Base-by-base conservation (phyloP, 2,888 invertebrate species). In the Drosophila peninsularis region DNA sequence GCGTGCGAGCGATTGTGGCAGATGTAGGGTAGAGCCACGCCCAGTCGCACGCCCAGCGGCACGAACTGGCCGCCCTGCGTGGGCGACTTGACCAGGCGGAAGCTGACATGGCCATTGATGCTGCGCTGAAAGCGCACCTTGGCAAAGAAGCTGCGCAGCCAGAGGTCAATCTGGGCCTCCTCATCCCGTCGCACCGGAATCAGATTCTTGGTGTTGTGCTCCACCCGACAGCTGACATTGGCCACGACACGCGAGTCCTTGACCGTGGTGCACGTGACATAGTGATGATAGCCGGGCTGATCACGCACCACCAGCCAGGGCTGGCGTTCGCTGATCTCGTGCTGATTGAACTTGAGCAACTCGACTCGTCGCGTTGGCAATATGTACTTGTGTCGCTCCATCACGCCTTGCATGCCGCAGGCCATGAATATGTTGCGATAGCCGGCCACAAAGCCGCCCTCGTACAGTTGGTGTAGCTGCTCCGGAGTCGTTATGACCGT, bases 291-390 rank as follows among this genome's bases (percentile, higher is more conserved):
- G 80, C 96, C 95, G 61, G 95, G 95, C 5, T 96, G 94, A 88
- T 97, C 96, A 60, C 95, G 94, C 10, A 97, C 94, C 21, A 96
- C 94, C 34, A 97, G 94, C 97, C 97, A 97, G 0, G 96, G 96
- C 80, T 94, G 94, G 55, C 94, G 94, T 50, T 95, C 95, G 91
- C 94, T 96, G 66, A 97, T 95, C 73, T 96, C 96, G 53, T 95
- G 94, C 57, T 89, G 85, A 1, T 94, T 94, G 62, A 96, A 94
- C 84, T 94, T 94, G 61, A 96, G 94, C 62, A 97, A 94, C 57
- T 96, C 95, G 10, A 93, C 92, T 61, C 93, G 93, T 6, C 94
- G 94, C 64, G 94, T 93, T 0, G 97, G 97, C 86, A 97, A 92
- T 9, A 95, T 92, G 58, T 96, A 94, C 86, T 96, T 95, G 19